These are phyloP conservation scores for Agrotis clavis DNA, from an alignment of 2,888 invertebrate species.

Conservation along the genomic window DNA sequence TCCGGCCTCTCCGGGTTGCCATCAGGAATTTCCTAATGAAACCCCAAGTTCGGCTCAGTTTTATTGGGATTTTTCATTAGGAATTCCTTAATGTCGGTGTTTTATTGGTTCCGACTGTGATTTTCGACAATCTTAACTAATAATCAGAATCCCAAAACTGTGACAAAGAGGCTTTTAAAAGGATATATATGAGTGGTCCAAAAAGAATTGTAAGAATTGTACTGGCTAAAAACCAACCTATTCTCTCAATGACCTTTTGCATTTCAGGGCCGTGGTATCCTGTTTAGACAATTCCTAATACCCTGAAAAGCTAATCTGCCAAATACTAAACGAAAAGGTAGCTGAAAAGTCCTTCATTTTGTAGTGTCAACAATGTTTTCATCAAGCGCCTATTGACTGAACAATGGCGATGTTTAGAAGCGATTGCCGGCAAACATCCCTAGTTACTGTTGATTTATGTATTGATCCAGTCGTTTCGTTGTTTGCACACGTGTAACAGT, in stretches of 20 bases:
- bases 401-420: slow-evolving; percentile 19
- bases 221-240: too few species aligned
- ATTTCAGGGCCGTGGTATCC: too few species aligned
- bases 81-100: background rate
- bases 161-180: background rate
- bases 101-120: background rate
- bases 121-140: background rate
- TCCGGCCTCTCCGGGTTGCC: background rate
- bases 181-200: too few species aligned
- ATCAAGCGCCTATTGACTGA: slow-evolving; percentile 20
- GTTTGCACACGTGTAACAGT: slow-evolving; percentile 1
- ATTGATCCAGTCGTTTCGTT: slow-evolving; percentile 11
- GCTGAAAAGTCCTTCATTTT: background rate
- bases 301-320: background rate
- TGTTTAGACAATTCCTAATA: too few species aligned
- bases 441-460: slow-evolving; percentile 36
- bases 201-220: too few species aligned
- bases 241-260: too few species aligned
- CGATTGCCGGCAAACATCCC: slow-evolving; percentile 21
- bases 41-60: background rate
- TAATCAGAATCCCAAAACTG: background rate
- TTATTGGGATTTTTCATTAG: slow-evolving; percentile 10
- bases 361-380: slow-evolving; percentile 10
- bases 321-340: background rate
- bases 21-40: slow-evolving; percentile 12